Conservation (phyloP, 2,888 invertebrate species). For the Cenopis cana region DNA sequence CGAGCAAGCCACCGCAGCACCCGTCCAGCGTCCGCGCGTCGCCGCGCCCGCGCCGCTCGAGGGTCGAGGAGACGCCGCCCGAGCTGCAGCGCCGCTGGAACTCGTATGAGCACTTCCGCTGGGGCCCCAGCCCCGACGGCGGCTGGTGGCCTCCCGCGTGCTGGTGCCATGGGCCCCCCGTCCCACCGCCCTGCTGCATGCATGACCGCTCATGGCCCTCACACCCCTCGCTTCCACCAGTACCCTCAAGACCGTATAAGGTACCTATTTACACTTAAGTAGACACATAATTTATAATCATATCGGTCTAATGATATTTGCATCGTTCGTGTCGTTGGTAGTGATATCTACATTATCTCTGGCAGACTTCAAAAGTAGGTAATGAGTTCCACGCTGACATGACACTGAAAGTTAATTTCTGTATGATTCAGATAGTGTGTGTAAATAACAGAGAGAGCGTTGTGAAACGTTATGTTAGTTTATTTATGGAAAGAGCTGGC, state of each 20-base stretch:
- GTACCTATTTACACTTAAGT: conserved; percentile 58
- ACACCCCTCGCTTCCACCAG: conserved; percentile 75
- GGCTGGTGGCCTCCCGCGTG: conserved; percentile 80
- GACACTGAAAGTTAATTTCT: conserved; percentile 18
- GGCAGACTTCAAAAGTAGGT: conserved; percentile 20
- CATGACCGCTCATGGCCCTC: conserved; percentile 81
- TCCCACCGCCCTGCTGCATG: conserved; percentile 78
- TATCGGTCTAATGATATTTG: conserved; percentile 3
- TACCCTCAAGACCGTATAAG: conserved; percentile 72
- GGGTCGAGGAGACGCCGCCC: conserved; percentile 73
- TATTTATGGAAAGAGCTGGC: conserved; percentile 11
- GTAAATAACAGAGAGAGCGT: conserved; percentile 24
- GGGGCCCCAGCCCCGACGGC: conserved; percentile 70
- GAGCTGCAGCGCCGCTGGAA: conserved; percentile 80
- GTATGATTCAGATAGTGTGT: neutral
- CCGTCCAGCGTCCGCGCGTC: conserved; percentile 74
- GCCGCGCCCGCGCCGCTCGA: conserved; percentile 71
- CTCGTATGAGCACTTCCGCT: conserved; percentile 86
- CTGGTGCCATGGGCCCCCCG: conserved; percentile 79
- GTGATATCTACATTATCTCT: conserved; percentile 20
- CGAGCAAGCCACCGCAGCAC: conserved; percentile 81
- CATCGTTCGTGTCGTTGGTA: conserved; percentile 1
- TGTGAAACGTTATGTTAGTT: conserved; percentile 18
- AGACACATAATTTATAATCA: neutral
- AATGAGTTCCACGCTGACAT: conserved; percentile 32